These are phyloP conservation scores for Thaumatotibia leucotreta DNA, from an alignment of 1,140 invertebrate species.

Conservation along the genomic window DNA sequence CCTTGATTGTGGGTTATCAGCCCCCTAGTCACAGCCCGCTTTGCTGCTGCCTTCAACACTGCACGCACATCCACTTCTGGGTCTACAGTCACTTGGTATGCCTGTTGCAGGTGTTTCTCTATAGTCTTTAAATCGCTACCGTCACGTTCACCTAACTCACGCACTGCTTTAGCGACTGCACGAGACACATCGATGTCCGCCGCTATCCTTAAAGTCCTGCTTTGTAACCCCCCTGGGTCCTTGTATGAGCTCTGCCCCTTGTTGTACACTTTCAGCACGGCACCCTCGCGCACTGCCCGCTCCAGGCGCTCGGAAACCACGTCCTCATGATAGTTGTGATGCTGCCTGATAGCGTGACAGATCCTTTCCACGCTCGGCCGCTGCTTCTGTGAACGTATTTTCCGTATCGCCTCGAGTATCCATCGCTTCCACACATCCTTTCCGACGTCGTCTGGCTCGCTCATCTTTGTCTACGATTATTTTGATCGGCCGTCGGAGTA, in stretches of 20 bases:
- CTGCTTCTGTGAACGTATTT: slow-evolving; percentile 96
- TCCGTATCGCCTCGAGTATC: slow-evolving; percentile 94
- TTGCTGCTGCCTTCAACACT: slow-evolving; percentile 84
- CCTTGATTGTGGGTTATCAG: slow-evolving; percentile 86
- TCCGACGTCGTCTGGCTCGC: slow-evolving; percentile 68
- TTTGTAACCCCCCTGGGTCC: slow-evolving; percentile 85
- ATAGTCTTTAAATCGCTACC: slow-evolving; percentile 89
- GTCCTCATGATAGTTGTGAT: slow-evolving; percentile 91
- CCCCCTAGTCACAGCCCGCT: slow-evolving; percentile 85
- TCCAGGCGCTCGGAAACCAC: slow-evolving; percentile 91
- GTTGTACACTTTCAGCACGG: slow-evolving; percentile 92
- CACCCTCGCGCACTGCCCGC: slow-evolving; percentile 87
- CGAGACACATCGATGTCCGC: slow-evolving; percentile 87
- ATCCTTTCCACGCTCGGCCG: slow-evolving; percentile 94
- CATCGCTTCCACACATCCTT: slow-evolving; percentile 86
- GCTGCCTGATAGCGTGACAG: slow-evolving; percentile 92
- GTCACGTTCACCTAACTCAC: slow-evolving; percentile 88
- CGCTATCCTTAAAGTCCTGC: slow-evolving; percentile 81
- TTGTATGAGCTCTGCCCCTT: slow-evolving; percentile 90
- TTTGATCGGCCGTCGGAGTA: slow-evolving; percentile 69
- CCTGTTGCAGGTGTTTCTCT: slow-evolving; percentile 85
- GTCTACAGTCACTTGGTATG: slow-evolving; percentile 85
- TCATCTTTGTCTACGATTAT: slow-evolving; percentile 68
- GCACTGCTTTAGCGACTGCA: slow-evolving; percentile 87
- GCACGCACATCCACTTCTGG: slow-evolving; percentile 83